A percentile compares a stretch with the other conserved stretches of the same genome.
These are phyloP conservation scores for Pollachius pollachius DNA, from an alignment of 2,113 vertebrate genomes.

Conservation along the genomic window DNA sequence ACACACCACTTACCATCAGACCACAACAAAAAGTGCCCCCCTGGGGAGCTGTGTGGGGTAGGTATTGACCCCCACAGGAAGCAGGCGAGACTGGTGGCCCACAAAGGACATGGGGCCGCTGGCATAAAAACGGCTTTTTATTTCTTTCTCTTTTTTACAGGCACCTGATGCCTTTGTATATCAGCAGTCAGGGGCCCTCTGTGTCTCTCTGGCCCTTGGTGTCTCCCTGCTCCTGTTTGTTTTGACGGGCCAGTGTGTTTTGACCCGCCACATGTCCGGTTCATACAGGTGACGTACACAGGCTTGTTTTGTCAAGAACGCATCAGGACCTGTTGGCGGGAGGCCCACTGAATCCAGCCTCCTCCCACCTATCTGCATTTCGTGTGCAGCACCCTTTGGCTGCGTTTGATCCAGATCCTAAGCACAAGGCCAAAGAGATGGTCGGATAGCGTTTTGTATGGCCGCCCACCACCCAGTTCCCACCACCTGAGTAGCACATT, in stretches of 20 bases:
- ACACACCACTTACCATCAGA: neutral
- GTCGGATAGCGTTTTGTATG: constrained; percentile 2
- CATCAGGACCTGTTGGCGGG: neutral
- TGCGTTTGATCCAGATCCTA: neutral
- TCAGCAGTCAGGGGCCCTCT: constrained; percentile 43
- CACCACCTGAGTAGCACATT: no score
- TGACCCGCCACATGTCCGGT: neutral
- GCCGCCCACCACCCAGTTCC: no score
- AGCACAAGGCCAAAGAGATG: neutral
- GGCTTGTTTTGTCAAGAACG: neutral
- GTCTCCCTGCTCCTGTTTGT: constrained; percentile 27
- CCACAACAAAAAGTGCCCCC: constrained; percentile 11
- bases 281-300: neutral
- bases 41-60: neutral
- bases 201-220: constrained; percentile 13
- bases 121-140: constrained; percentile 44
- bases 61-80: constrained; percentile 63
- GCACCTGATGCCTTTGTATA: constrained; percentile 56
- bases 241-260: constrained; percentile 31
- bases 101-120: constrained; percentile 57
- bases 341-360: no score
- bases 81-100: constrained; percentile 61
- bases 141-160: constrained; percentile 14
- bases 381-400: neutral
- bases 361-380: neutral